Evolutionary conservation across 2,113 vertebrate genomes (phyloP).

Genomic region (Gymnarchus niloticus): DNA sequence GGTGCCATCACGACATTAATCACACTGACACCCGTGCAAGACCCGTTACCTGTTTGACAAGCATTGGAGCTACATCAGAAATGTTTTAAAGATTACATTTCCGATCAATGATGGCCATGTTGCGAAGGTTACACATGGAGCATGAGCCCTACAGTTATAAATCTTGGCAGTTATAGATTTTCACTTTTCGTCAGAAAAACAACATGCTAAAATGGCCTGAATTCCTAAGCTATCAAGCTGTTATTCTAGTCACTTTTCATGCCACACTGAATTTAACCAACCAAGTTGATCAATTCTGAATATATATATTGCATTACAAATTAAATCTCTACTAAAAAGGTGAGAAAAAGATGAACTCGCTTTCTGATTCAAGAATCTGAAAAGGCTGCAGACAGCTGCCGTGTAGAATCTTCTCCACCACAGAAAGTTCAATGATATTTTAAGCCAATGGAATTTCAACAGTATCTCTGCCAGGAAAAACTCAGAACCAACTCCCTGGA

Average conservation of each 20-base stretch:
- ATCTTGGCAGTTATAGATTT: slow-evolving; percentile 17
- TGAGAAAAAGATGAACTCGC: neutral
- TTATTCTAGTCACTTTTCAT: neutral
- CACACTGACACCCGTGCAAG: neutral
- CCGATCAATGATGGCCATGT: neutral
- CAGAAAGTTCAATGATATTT: neutral
- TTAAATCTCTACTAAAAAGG: too few species aligned
- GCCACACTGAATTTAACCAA: neutral
- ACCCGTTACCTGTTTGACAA: neutral
- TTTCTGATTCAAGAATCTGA: neutral
- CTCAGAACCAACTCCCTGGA: neutral
- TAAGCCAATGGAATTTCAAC: neutral
- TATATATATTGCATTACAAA: too few species aligned
- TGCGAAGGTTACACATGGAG: neutral
- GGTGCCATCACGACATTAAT: neutral
- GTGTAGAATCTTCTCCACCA: neutral
- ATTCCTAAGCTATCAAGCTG: neutral
- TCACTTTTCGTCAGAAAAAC: neutral
- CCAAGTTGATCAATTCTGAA: neutral
- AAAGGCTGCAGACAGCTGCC: neutral
- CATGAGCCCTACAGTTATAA: neutral
- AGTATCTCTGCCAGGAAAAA: neutral
- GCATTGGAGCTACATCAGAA: neutral
- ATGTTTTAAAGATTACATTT: neutral
- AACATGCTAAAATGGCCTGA: neutral